phyloP scores from a whole-genome alignment of 30 jellyfish, hydroid and myxozoan species.

The Haliclystus octoradiatus region DNA sequence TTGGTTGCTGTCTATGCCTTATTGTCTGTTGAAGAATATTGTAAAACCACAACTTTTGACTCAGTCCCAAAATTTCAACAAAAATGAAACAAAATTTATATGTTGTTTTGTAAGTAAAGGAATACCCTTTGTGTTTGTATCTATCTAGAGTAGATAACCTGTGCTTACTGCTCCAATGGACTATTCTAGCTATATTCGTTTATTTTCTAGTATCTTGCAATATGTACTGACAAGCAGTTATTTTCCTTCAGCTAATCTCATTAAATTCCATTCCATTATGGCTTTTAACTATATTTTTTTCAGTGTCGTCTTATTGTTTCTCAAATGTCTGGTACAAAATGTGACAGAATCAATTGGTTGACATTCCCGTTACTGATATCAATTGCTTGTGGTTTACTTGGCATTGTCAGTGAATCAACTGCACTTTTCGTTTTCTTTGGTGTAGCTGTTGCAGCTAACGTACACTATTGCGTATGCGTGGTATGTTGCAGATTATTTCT shows the following conservation, averaged over 20 bases:
- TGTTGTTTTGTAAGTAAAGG: too few relatives aligned
- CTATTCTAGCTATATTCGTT: too few relatives aligned
- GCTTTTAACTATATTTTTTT: neutral
- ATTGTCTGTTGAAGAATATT: too few relatives aligned
- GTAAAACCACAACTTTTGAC: too few relatives aligned
- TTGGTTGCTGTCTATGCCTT: too few relatives aligned
- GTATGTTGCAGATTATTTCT: slow-evolving; percentile 39
- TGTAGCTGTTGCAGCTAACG: slow-evolving; percentile 44
- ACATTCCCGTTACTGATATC: slow-evolving; percentile 41
- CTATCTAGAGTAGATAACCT: too few relatives aligned
- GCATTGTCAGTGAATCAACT: slow-evolving; percentile 24
- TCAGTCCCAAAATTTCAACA: too few relatives aligned
- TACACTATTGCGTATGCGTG: slow-evolving; percentile 75
- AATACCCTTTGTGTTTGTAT: too few relatives aligned
- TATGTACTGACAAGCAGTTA: neutral
- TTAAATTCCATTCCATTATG: neutral
- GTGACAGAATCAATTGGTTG: slow-evolving; percentile 67
- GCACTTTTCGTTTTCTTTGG: slow-evolving; percentile 20
- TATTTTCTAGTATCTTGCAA: too few relatives aligned
- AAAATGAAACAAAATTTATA: too few relatives aligned
- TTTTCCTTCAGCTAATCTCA: neutral
- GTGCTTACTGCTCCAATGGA: too few relatives aligned
- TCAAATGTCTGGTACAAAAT: slow-evolving; percentile 69
- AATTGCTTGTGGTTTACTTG: slow-evolving; percentile 9
- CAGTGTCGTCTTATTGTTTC: slow-evolving; percentile 87